Evolutionary conservation across 2,797 vertebrate genomes (phyloP).

Genomic region (Enteromius argenteus): DNA sequence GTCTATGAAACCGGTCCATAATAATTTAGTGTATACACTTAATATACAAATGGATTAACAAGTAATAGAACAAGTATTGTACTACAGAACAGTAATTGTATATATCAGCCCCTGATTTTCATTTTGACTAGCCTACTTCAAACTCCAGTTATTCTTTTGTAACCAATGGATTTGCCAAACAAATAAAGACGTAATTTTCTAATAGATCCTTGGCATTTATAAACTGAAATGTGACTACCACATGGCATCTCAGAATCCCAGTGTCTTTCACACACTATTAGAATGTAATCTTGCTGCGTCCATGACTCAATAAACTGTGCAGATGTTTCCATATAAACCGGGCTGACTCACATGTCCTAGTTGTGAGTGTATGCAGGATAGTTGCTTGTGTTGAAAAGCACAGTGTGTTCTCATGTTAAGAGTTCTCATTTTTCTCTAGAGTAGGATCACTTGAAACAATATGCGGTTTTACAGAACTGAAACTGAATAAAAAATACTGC

Average conservation of each 20-base stretch:
- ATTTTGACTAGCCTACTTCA: neutral
- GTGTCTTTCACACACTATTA: slow-evolving; percentile 56
- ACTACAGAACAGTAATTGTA: neutral
- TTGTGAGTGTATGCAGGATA: slow-evolving; percentile 50
- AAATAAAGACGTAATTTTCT: neutral
- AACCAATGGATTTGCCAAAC: neutral
- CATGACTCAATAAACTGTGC: slow-evolving; percentile 67
- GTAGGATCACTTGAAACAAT: neutral
- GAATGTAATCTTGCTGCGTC: slow-evolving; percentile 53
- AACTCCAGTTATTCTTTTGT: neutral
- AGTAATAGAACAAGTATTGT: neutral
- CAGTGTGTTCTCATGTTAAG: slow-evolving; percentile 38
- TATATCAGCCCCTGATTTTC: neutral
- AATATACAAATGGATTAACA: neutral
- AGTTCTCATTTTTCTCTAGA: slow-evolving; percentile 34
- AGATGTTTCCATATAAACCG: slow-evolving; percentile 74
- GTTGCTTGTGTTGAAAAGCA: slow-evolving; percentile 23
- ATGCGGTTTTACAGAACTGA: neutral
- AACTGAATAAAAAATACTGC: neutral
- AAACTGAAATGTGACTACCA: slow-evolving; percentile 26
- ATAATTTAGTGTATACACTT: neutral
- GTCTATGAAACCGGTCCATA: no score
- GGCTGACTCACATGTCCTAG: slow-evolving; percentile 61
- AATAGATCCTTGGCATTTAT: neutral
- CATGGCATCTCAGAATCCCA: slow-evolving; percentile 7